phyloP scores from a whole-genome alignment of 2,113 vertebrate species.

The Anseranas semipalmata region DNA sequence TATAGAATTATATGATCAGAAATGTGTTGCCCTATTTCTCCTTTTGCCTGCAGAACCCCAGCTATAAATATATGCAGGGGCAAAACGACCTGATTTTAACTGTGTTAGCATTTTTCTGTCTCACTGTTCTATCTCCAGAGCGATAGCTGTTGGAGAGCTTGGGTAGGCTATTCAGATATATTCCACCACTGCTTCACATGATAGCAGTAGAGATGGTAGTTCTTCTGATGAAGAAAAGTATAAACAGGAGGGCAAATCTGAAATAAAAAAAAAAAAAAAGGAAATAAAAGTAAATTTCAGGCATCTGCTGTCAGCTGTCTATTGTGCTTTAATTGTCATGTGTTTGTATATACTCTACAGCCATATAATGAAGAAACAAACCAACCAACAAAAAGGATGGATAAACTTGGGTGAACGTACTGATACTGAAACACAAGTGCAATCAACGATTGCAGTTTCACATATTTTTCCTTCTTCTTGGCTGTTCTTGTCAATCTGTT shows the following conservation, averaged over 20 bases:
- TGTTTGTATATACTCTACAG: background rate
- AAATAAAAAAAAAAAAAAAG: background rate
- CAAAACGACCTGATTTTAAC: background rate
- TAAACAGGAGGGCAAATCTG: background rate
- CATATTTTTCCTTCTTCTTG: background rate
- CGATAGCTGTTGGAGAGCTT: background rate
- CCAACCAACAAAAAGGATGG: background rate
- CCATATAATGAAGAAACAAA: background rate
- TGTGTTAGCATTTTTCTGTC: background rate
- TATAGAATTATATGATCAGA: background rate
- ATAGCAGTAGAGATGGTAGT: background rate
- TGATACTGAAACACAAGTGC: background rate
- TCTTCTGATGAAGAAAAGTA: background rate
- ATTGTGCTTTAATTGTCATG: background rate
- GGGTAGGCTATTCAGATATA: background rate
- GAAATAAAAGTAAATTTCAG: background rate
- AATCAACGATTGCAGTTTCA: background rate
- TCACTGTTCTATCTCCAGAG: background rate
- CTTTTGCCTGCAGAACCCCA: background rate
- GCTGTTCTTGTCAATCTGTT: background rate
- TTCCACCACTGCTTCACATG: background rate
- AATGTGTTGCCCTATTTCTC: background rate
- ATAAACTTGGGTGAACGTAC: background rate
- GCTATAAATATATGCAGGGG: background rate
- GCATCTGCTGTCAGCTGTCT: background rate